phyloP scores from a whole-genome alignment of 2,797 vertebrate genomes.

The Tapera naevia region DNA sequence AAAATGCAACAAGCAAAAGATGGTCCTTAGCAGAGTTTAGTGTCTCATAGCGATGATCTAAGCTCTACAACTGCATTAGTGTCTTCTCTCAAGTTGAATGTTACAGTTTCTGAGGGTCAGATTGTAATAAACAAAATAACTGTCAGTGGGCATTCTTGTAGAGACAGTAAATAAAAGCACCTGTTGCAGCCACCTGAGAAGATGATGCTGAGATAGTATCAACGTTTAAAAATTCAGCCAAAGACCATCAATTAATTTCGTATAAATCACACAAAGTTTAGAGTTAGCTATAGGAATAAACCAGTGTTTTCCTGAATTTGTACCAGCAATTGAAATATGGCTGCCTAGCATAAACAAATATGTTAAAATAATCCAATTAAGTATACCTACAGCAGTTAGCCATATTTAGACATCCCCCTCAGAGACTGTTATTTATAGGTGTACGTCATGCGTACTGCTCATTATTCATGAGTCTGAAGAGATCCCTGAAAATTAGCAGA shows the following conservation, averaged over 20 bases:
- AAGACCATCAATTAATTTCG: neutral
- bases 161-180: neutral
- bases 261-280: neutral
- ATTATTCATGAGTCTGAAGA: neutral
- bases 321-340: neutral
- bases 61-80: neutral
- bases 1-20: neutral
- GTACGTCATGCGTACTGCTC: neutral
- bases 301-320: neutral
- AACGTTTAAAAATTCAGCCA: neutral
- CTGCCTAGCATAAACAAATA: neutral
- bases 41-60: neutral
- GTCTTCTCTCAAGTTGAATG: neutral
- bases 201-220: rapidly evolving
- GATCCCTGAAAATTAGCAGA: neutral
- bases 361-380: neutral
- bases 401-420: neutral
- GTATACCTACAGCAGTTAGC: neutral
- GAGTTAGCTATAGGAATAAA: neutral
- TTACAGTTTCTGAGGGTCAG: neutral
- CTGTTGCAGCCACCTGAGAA: neutral
- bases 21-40: neutral
- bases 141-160: neutral
- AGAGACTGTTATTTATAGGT: neutral
- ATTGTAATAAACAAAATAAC: neutral